Base-by-base conservation (phyloP, 1,140 invertebrate genomes). In the Hetaerina americana region DNA sequence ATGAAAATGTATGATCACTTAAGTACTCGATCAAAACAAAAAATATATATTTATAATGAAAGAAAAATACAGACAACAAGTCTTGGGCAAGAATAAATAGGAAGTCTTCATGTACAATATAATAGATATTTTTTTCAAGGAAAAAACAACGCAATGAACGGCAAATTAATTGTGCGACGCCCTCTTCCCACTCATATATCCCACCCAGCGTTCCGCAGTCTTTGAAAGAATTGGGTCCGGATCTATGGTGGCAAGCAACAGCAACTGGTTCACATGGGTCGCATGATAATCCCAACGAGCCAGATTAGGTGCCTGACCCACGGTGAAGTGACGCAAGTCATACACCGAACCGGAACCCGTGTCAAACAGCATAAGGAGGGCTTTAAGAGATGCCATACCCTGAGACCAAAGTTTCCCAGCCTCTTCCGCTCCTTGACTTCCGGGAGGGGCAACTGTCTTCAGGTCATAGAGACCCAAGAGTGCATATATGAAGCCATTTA, bases 401-500 rank as follows among this genome's bases (percentile, higher is more conserved):
- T 92, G 88, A 74, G 90, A 85, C 79, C 92, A 98, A 29, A 98
- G 84, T 74, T 87, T 82, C 67, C 86, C 85, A 15, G 91, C 91
- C 78, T 92, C 88, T 6, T 87, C 85, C 18, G 85, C 83, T 5
- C 85, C 85, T 71, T 72, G 72, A 27, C 25, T 26, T 26, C 72
- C 72, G n/a, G 71, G 68, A 70, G 66, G 87, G 3, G 88, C 88
- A 22, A 90, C 86, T 76, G 86, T 88, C 76, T 89, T 88, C 27
- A 98, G 82, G 84, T 99, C 97, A 79, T 98, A 98, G 0, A 99
- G 84, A 2, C 97, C 97, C 71, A 99, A 87, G 0, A 99, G 85
- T 0, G 97, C 95, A 82, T 98, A 99, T 76, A 99, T 97, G 81
- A 99, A 99, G 27, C 97, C 97, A 82, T 99, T 99, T 0, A 99